Evolutionary conservation across 1,140 invertebrate genomes (phyloP).

Genomic region (Nixonia krombeini): DNA sequence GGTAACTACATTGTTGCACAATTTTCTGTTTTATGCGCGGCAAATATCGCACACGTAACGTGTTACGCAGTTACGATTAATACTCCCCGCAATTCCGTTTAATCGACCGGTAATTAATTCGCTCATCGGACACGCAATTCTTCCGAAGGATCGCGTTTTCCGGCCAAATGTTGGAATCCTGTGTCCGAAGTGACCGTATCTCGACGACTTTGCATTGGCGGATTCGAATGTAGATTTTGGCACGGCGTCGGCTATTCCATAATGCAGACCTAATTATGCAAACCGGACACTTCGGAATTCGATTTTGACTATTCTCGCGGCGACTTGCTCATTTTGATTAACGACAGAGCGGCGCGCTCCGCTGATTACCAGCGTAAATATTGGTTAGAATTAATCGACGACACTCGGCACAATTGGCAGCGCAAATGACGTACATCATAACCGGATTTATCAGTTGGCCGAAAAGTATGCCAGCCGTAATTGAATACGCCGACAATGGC

Average conservation of each 20-base stretch:
- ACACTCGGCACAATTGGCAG: neutral
- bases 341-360: neutral
- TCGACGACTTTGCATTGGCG: too few species aligned
- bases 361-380: neutral
- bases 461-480: too few species aligned
- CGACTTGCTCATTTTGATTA: neutral
- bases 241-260: too few species aligned
- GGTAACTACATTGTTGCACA: neutral
- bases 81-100: neutral
- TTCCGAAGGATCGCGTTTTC: too few species aligned
- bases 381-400: neutral
- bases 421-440: neutral
- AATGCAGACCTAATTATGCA: neutral
- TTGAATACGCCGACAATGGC: too few species aligned
- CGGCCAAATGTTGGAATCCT: neutral
- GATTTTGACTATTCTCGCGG: neutral
- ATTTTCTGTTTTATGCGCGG: neutral
- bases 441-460: neutral
- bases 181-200: too few species aligned
- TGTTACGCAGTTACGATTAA: neutral
- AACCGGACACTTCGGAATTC: neutral
- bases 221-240: too few species aligned
- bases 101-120: too few species aligned
- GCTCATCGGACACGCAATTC: too few species aligned
- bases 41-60: neutral